Evolutionary conservation across 2,888 invertebrate species (phyloP).

Genomic region (Malthinus seriepunctatus): DNA sequence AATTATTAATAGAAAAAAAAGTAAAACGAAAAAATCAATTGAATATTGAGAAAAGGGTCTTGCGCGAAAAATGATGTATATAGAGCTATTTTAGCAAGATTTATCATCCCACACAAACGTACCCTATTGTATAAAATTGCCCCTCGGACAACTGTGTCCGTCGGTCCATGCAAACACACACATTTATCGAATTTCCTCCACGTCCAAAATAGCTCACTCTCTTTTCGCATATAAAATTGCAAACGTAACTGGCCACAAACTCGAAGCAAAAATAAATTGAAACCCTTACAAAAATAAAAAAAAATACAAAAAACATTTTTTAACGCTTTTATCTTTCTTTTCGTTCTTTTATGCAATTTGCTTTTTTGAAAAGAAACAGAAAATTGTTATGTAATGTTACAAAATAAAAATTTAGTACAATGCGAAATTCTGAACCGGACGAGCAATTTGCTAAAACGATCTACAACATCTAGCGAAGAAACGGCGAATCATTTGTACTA

Average conservation of each 20-base stretch:
- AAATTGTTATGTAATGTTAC: conserved; percentile 17
- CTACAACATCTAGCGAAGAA: conserved; percentile 38
- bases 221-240: not conserved
- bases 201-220: conserved; percentile 6
- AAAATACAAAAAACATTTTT: not conserved
- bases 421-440: conserved; percentile 39
- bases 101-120: conserved; percentile 33
- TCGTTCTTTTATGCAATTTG: not conserved
- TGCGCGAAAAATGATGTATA: conserved; percentile 27
- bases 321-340: not conserved
- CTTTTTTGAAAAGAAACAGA: not conserved
- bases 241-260: not conserved
- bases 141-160: conserved; percentile 31
- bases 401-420: conserved; percentile 40
- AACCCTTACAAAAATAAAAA: not conserved
- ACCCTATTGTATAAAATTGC: conserved; percentile 33
- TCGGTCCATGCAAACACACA: conserved; percentile 31
- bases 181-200: conserved; percentile 26
- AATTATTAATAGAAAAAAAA: no score
- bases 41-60: conserved; percentile 13
- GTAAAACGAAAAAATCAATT: conserved; percentile 7
- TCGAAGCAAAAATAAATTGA: no score
- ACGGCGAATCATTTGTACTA: conserved; percentile 39
- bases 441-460: conserved; percentile 48
- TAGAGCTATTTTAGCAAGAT: conserved; percentile 28